Percentiles rank a stretch among this genome's conserved stretches.
Conservation (phyloP, 2,797 vertebrate genomes). For the Lutjanus campechanus region DNA sequence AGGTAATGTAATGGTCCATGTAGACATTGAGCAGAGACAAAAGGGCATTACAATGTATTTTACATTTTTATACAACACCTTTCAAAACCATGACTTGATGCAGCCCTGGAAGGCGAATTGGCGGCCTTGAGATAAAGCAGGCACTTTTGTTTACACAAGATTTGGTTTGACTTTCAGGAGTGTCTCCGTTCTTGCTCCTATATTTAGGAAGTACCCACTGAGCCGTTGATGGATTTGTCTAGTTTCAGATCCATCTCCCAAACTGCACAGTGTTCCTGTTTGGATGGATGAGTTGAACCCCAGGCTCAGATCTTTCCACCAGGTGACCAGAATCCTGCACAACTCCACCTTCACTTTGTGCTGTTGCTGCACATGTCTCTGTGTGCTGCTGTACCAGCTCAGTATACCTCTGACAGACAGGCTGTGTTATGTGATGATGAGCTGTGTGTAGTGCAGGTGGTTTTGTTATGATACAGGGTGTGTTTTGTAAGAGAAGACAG, state of each 20-base stretch:
- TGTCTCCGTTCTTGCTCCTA: slow-evolving; percentile 84
- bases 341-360: slow-evolving; percentile 49
- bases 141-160: slow-evolving; percentile 85
- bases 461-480: slow-evolving; percentile 20
- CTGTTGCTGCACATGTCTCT: background rate
- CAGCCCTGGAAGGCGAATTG: slow-evolving; percentile 83
- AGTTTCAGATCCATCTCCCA: slow-evolving; percentile 78
- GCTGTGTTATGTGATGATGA: slow-evolving; percentile 26
- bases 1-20: slow-evolving; percentile 57
- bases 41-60: slow-evolving; percentile 72
- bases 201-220: slow-evolving; percentile 89
- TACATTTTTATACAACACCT: slow-evolving; percentile 80
- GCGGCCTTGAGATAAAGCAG: slow-evolving; percentile 84
- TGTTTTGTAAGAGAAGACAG: slow-evolving; percentile 22
- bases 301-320: slow-evolving; percentile 74
- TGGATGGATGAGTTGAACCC: slow-evolving; percentile 76
- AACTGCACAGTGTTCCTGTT: slow-evolving; percentile 84
- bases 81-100: slow-evolving; percentile 84
- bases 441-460: slow-evolving; percentile 15
- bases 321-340: slow-evolving; percentile 71
- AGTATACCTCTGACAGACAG: background rate
- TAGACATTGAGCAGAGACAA: slow-evolving; percentile 77
- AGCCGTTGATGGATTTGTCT: slow-evolving; percentile 85
- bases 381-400: slow-evolving; percentile 23
- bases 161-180: slow-evolving; percentile 88